phyloP scores from a whole-genome alignment of 2,888 invertebrate species.

The Autographa pulchrina region DNA sequence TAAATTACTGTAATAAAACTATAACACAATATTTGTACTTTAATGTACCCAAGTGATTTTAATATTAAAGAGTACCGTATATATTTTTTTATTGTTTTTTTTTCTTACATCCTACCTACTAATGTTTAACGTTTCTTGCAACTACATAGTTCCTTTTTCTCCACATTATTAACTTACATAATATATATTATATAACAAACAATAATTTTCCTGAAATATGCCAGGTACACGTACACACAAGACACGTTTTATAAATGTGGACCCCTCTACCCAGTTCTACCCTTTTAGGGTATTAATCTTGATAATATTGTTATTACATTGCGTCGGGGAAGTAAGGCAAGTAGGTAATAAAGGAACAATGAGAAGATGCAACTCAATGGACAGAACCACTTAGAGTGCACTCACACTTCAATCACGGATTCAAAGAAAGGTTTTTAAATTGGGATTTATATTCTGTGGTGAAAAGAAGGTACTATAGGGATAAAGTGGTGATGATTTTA shows the following conservation, averaged over 20 bases:
- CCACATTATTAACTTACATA: too few species aligned
- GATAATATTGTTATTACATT: neutral
- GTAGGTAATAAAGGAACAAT: neutral
- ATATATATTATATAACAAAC: neutral
- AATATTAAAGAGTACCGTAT: too few species aligned
- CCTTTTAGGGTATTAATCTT: constrained; percentile 6
- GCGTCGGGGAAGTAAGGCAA: neutral
- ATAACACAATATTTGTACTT: too few species aligned
- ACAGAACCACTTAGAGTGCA: constrained; percentile 4
- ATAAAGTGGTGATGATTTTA: neutral
- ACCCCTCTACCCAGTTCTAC: neutral
- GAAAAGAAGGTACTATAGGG: neutral
- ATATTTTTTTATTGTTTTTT: too few species aligned
- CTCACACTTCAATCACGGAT: neutral
- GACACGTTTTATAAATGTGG: constrained; percentile 2
- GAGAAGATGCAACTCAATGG: neutral
- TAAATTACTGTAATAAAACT: too few species aligned
- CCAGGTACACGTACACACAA: neutral
- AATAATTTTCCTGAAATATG: neutral
- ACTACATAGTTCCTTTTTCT: too few species aligned
- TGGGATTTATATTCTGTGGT: constrained; percentile 1
- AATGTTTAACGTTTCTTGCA: too few species aligned
- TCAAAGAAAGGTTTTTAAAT: constrained; percentile 2
- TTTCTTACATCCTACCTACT: too few species aligned
- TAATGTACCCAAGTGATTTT: too few species aligned